A percentile compares a stretch with the other conserved stretches of the same genome.
phyloP scores from a whole-genome alignment of 2,888 invertebrate species.

The Mesorhabditis sp. region DNA sequence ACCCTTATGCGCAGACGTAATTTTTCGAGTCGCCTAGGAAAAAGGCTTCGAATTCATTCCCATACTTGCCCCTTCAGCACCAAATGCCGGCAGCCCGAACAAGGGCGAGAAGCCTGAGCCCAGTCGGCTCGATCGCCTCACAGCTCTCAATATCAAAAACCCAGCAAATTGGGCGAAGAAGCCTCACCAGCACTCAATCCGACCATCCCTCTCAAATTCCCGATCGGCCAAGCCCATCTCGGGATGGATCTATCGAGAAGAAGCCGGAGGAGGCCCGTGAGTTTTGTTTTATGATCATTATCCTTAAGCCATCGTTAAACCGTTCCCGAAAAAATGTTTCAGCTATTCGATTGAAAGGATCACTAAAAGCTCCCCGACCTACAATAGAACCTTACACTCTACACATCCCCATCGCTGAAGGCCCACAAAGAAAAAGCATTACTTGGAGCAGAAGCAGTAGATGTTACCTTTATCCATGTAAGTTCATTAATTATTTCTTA shows the following conservation, averaged over 20 bases:
- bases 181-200: no score
- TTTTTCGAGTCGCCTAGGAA: no score
- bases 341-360: not conserved
- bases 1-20: no score
- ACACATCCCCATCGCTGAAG: not conserved
- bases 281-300: no score
- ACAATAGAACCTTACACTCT: not conserved
- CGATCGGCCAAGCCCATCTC: not conserved
- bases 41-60: no score
- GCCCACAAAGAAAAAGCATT: not conserved
- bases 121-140: no score
- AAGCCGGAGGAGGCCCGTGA: not conserved
- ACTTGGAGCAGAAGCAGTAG: not conserved
- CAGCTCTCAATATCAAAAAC: no score
- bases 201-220: not conserved
- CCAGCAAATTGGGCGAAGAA: no score
- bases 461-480: slow-evolving; percentile 3
- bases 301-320: no score
- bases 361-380: not conserved
- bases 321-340: not conserved
- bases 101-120: no score
- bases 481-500: not conserved
- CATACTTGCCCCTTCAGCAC: no score
- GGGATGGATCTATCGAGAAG: slow-evolving; percentile 1
- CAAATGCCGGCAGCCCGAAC: no score